Evolutionary conservation across 2,888 invertebrate genomes (phyloP), one percentile per base, ranked within the genome.

Genomic region (Platyscelio sp.): DNA sequence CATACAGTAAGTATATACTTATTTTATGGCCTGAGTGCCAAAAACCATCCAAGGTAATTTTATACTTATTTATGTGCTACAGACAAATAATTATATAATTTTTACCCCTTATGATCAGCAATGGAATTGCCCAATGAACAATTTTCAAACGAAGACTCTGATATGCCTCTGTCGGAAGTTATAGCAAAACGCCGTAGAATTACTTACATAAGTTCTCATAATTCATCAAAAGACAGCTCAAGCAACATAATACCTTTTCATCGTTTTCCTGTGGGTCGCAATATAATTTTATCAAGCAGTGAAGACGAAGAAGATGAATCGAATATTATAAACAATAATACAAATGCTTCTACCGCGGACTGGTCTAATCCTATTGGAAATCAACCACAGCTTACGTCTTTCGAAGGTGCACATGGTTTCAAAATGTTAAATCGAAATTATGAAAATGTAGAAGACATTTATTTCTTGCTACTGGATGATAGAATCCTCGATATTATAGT

Each of bases 321-420:
- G 58, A 43, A 54, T 60, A 60, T 26, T 60, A 56, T 56, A 20
- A 60, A 60, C 27, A 76, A 76, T 60, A 82, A 76, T 81, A 61
- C 26, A 63, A 82, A 51, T 68, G 67, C 70, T 76, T 82, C 70
- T 61, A 29, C 65, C 40, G 63, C 60, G 60, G 76, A 82, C 60
- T 76, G 82, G 63, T 29, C 74, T 61, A 60, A 74, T 74, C 67
- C 78, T 61, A 83, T 74, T 56, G 72, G 67, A 78, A 83, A 78
- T 29, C 60, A 27, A 60, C 83, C 67, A 83, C 68, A 51, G 56
- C 78, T 83, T 79, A 83, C 75, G 58, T 74, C 83, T 79, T 84
- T 84, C 71, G 71, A 72, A 61, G 84, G 79, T 76, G 65, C 79
- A 79, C 75, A 65, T 61, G 75, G 84, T 80, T 84, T 84, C 65